Evolutionary conservation across 2,113 vertebrate genomes (phyloP), one percentile per base, ranked within the genome.

Genomic region (Mesoclemmys tuberculata): DNA sequence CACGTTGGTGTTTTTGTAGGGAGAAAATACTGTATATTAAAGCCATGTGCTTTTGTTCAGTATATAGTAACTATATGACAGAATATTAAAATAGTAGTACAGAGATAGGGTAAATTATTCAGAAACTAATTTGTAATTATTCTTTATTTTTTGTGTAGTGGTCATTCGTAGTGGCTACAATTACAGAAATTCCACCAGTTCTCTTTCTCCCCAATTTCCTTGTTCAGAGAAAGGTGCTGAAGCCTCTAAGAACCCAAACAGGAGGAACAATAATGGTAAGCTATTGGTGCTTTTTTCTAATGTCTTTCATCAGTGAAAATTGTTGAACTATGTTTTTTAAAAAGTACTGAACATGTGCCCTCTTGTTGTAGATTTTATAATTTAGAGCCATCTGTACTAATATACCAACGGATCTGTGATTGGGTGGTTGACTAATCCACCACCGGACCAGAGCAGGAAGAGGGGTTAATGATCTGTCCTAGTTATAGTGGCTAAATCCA

Each of bases 191-290:
- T 71, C 99, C 99, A 49, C 99, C 99, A 2, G 97, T 99, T 61
- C 88, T 99, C 96, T 99, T 99, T 93, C 98, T 99, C 80, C 99
- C 99, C 79, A 99, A 99, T 97, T 99, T 99, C 61, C 97, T 99
- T 84, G 99, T 99, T 87, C 99, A 99, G 97, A 98, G 99, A n/a
- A 99, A 98, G 94, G 99, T 99, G 61, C 97, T 99, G 92, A 99
- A 97, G 88, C 99, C 99, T 18, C 97, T 99, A 0, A 98, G 99
- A 93, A 99, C 98, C 19, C 99, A 99, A 97, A 99, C 99, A 0
- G 99, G 99, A 96, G 99, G 99, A 91, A 99, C 99, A 35, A 99
- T 99, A 90, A 99, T 99, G 99, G 99, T 99, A 98, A 94, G 98
- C 51, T 85, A 68, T 55, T 71, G 49, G 46, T 75, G 58, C 21